A percentile compares a stretch with the other conserved stretches of the same genome.
phyloP scores from a whole-genome alignment of 2,113 vertebrate species.

The Neolamprologus fasciatus region DNA sequence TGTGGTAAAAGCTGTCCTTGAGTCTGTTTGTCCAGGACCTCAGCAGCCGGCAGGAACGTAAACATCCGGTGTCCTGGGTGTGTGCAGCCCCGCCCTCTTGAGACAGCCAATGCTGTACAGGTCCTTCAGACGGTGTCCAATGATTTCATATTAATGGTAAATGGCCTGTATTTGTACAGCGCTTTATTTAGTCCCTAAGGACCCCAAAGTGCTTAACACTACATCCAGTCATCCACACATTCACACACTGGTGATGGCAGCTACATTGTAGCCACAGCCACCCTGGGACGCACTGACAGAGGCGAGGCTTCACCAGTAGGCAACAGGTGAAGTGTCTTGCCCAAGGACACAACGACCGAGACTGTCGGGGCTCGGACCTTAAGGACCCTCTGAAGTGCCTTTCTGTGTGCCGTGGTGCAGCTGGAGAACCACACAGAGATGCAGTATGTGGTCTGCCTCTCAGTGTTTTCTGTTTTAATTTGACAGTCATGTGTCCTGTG shows the following conservation, averaged over 20 bases:
- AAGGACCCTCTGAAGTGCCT: background rate
- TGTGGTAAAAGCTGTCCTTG: background rate
- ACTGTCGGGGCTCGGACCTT: background rate
- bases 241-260: background rate
- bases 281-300: background rate
- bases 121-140: background rate
- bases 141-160: background rate
- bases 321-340: background rate
- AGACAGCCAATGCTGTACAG: background rate
- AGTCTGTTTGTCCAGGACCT: background rate
- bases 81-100: background rate
- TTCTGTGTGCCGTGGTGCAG: background rate
- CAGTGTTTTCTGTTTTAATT: background rate
- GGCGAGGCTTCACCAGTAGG: background rate
- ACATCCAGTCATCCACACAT: background rate
- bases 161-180: background rate
- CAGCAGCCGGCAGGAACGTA: background rate
- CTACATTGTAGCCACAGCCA: rapidly evolving
- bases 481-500: background rate
- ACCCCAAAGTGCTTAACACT: background rate
- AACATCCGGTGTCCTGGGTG: background rate
- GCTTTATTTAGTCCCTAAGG: rapidly evolving
- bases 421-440: rapidly evolving
- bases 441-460: background rate
- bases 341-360: background rate